Evolutionary conservation across 2,888 invertebrate genomes (phyloP).

Genomic region (Mactromeris polynyma): DNA sequence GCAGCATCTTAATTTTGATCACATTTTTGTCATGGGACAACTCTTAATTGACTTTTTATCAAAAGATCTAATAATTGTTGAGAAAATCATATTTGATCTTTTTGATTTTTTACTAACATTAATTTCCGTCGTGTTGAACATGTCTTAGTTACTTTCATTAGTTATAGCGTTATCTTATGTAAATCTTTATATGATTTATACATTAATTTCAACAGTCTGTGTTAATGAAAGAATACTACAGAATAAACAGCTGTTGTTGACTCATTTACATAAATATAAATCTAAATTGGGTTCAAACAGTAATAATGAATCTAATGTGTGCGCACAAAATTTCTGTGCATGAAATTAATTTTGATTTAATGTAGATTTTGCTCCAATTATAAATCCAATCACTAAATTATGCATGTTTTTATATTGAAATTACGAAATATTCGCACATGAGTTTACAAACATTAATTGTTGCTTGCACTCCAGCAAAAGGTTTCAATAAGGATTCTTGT

Average conservation of each 20-base stretch:
- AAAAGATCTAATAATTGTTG: conserved; percentile 18
- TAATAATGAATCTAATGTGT: neutral
- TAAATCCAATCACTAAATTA: neutral
- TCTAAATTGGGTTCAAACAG: neutral
- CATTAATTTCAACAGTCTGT: conserved; percentile 17
- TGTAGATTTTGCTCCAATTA: conserved; percentile 4
- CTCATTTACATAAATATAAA: conserved; percentile 22
- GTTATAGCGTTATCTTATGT: conserved; percentile 18
- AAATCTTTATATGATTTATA: conserved; percentile 14
- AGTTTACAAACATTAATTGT: too few species aligned
- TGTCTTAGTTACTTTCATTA: conserved; percentile 39
- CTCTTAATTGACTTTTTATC: conserved; percentile 65
- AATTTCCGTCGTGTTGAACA: conserved; percentile 18
- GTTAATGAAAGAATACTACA: neutral
- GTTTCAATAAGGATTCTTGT: too few species aligned
- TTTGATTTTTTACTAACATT: conserved; percentile 20
- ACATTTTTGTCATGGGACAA: conserved; percentile 11
- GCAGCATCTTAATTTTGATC: conserved; percentile 23
- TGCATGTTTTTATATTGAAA: neutral
- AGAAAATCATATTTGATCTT: conserved; percentile 36
- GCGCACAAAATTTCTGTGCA: neutral
- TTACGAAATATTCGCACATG: too few species aligned
- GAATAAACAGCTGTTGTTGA: conserved; percentile 10
- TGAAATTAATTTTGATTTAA: conserved; percentile 11
- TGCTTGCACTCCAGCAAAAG: too few species aligned